phyloP scores from a whole-genome alignment of 2,113 vertebrate genomes.

The Corythoichthys intestinalis region DNA sequence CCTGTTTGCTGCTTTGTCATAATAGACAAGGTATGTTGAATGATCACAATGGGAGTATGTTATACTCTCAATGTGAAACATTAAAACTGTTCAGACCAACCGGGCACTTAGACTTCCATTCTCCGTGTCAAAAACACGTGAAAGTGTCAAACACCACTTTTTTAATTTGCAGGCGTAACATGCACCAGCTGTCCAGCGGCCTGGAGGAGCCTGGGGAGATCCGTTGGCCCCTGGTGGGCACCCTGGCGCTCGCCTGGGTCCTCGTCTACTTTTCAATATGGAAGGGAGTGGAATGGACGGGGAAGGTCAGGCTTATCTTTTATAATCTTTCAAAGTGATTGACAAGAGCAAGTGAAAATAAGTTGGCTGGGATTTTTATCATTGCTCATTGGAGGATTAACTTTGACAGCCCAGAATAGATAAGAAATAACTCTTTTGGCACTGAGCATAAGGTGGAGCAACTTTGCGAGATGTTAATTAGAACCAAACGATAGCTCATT shows the following conservation, averaged over 20 bases:
- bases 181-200: conserved; percentile 82
- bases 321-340: neutral
- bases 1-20: too few relatives aligned
- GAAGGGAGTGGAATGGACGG: conserved; percentile 93
- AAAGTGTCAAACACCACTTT: too few relatives aligned
- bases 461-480: neutral
- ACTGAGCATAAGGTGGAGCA: neutral
- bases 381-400: neutral
- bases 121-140: too few relatives aligned
- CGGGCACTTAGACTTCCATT: too few relatives aligned
- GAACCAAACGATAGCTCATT: neutral
- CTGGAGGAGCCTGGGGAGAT: conserved; percentile 80
- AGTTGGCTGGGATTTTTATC: neutral
- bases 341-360: neutral
- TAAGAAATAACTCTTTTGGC: neutral
- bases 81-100: too few relatives aligned
- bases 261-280: conserved; percentile 93
- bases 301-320: conserved; percentile 75
- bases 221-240: conserved; percentile 85
- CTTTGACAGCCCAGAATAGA: neutral
- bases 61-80: too few relatives aligned
- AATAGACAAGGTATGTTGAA: too few relatives aligned
- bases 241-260: conserved; percentile 83
- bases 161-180: conserved; percentile 76
- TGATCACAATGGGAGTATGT: too few relatives aligned